Evolutionary conservation across 2,113 vertebrate genomes (phyloP), one percentile per base, ranked within the genome.

Genomic region (Choloepus hoffmanni): DNA sequence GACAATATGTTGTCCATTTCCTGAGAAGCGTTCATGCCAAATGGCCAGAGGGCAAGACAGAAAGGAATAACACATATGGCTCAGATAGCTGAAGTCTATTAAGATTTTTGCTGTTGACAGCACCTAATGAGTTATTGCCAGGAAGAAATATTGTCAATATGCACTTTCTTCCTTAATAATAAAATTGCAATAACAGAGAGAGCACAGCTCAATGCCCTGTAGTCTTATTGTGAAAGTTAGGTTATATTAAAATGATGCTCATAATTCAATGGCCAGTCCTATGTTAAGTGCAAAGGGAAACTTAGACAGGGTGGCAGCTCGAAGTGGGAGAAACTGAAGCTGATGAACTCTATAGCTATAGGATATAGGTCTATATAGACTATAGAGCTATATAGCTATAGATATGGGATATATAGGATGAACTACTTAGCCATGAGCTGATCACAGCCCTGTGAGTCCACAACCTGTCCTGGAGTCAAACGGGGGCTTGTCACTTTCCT

Each of bases 111-210:
- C 84, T 96, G 72, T 91, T 96, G 96, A 97, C 94, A 95, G 89
- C 89, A 94, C 15, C 95, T 96, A 97, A 94, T 96, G 95, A 98
- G 88, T 95, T 97, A 97, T 68, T 85, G 93, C 92, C 72, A 85
- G 91, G 21, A 65, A 81, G 85, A 96, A 93, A 95, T 78, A 60
- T 78, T 95, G 83, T 92, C 92, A 87, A 81, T 94, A 96, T 89
- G 78, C 74, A 79, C 84, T 95, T 95, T 93, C 79, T 91, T 88
- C 81, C 79, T 90, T 97, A 96, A 89, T 89, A 95, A 83, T 81
- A 96, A 96, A 91, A 91, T 0, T 89, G 83, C 94, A 91, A 90
- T 85, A 50, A 95, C 81, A 95, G 86, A 90, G 62, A 85, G 30
- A 58, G 58, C 53, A 60, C 26, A 91, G 45, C 83, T 77, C 93